A percentile compares a stretch with the other conserved stretches of the same genome.
Conservation (phyloP, 2,113 vertebrate genomes). For the Cairina moschata region DNA sequence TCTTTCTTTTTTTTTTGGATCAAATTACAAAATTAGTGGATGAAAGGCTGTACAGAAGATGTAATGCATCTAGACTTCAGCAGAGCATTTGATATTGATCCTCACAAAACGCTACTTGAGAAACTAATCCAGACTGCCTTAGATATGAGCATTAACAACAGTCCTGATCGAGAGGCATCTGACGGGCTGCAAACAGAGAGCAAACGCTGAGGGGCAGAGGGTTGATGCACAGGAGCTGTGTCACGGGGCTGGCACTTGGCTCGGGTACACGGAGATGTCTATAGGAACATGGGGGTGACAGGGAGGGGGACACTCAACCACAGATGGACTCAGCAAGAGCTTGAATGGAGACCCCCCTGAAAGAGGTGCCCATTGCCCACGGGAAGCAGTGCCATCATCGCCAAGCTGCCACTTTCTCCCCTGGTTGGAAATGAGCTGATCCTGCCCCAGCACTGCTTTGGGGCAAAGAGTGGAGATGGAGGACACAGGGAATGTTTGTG, state of each 20-base stretch:
- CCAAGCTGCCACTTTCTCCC: neutral
- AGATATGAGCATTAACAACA: neutral
- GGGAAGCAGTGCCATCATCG: accelerated
- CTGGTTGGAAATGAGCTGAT: neutral
- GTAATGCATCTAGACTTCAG: neutral
- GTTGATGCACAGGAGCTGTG: accelerated
- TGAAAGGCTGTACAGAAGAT: constrained; percentile 36
- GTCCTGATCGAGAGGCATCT: neutral
- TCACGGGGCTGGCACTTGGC: neutral
- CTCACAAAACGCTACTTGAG: constrained; percentile 38
- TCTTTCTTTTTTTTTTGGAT: neutral
- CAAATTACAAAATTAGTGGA: constrained; percentile 45
- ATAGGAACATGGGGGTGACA: accelerated
- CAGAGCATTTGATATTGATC: constrained; percentile 47
- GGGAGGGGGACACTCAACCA: accelerated
- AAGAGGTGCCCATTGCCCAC: accelerated
- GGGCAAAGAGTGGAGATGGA: neutral
- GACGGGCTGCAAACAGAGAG: neutral
- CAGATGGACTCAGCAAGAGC: neutral
- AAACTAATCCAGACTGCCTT: constrained; percentile 4
- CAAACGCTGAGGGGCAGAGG: neutral
- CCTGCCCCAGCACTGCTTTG: accelerated
- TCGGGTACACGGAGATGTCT: neutral
- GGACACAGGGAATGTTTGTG: neutral
- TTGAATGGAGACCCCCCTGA: neutral